Conservation (phyloP, 2,888 invertebrate genomes). For the Tetragnatha montana region DNA sequence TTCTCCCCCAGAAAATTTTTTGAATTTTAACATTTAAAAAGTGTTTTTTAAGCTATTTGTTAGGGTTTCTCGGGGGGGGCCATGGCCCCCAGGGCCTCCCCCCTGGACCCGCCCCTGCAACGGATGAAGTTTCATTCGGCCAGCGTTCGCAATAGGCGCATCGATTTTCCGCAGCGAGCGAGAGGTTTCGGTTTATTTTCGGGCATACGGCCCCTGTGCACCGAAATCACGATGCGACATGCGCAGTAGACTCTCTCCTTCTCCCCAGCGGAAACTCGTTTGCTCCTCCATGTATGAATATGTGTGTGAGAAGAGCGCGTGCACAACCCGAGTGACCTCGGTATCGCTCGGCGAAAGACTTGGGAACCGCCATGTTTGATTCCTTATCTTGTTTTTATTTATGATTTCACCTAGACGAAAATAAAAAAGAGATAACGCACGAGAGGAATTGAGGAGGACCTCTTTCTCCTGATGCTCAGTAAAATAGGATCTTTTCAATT, state of each 20-base stretch:
- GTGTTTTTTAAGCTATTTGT: no score
- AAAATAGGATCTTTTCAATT: no score
- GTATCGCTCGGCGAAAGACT: not conserved
- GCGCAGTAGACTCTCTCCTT: constrained; percentile 40
- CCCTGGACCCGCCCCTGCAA: no score
- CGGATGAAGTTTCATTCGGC: no score
- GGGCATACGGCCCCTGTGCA: constrained; percentile 12
- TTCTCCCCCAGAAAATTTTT: no score
- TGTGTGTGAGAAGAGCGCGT: constrained; percentile 50
- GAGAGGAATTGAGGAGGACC: no score
- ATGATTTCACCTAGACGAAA: not conserved
- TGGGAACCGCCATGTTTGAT: constrained; percentile 44
- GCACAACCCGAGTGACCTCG: constrained; percentile 63
- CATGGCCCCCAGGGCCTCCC: no score
- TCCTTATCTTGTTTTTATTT: constrained; percentile 3
- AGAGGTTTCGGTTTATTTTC: not conserved
- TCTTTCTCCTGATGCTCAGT: no score
- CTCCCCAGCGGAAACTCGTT: constrained; percentile 66
- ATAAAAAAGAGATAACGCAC: not conserved
- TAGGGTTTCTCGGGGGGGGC: no score
- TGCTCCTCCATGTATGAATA: constrained; percentile 48
- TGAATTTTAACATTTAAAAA: no score
- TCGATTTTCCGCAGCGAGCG: no score
- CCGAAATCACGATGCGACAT: constrained; percentile 23
- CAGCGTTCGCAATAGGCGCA: no score